Evolutionary conservation across 2,113 vertebrate genomes (phyloP), one percentile per base, ranked within the genome.

Genomic region (Chionodraco myersi): DNA sequence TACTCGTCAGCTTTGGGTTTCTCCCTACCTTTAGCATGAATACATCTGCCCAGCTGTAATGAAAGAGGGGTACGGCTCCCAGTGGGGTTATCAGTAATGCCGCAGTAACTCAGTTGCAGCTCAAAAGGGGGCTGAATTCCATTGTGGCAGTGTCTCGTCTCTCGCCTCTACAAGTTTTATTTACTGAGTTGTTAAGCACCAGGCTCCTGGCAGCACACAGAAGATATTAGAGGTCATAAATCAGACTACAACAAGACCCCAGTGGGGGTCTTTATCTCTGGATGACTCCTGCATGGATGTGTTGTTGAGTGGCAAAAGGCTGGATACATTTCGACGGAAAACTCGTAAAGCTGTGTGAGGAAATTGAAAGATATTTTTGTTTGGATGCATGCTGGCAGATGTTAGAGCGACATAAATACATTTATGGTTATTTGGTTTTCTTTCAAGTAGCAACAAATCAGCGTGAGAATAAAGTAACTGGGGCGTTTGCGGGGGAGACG

Each of bases 191-290:
- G 89, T 92, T 92, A 82, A 85, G 87, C 75, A 54, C 86, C 77
- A 34, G 78, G 75, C 84, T 87, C 77, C 74, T 87, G 79, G 72
- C 73, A 89, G 86, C 87, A 81, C 85, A 67, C 61, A 77, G 82
- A 59, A 87, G 91, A 92, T 92, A 91, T 93, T 92, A 91, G 77
- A 86, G 88, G 70, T 74, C 47, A 62, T 93, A 93, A 92, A 93
- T 93, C 91, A 92, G 87, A 49, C 59, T 76, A 71, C 80, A 92
- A 89, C 84, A 53, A 80, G 90, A 79, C 71, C 88, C 79, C 79
- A 52, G 73, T 70, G 79, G 84, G 60, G 67, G 85, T 83, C 60
- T 85, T 86, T 82, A 76, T 91, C 82, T 83, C 73, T 76, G 47
- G 68, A 47, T 68, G 76, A 74, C 71, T 84, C 80, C 56, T 86